These are phyloP conservation scores for Tupiocoris notatus DNA, from an alignment of 2,888 invertebrate species.

Conservation along the genomic window DNA sequence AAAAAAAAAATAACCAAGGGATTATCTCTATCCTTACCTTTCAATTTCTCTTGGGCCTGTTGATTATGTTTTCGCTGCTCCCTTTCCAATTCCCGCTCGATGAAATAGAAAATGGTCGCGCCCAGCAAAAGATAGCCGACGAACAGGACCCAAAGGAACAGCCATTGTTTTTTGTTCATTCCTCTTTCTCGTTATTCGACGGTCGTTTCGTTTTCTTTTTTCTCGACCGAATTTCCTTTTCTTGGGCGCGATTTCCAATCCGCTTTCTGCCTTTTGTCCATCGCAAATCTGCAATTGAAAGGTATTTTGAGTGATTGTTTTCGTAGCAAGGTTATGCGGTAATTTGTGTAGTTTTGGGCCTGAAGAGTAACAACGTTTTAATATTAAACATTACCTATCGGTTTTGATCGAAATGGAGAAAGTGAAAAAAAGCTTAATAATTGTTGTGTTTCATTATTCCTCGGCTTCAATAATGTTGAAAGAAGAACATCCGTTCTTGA, in stretches of 20 bases:
- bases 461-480: too few species aligned
- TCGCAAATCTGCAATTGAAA: not conserved
- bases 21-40: too few species aligned
- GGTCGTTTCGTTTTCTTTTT: not conserved
- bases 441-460: too few species aligned
- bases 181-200: not conserved
- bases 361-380: too few species aligned
- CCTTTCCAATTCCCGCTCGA: conserved; percentile 71
- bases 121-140: conserved; percentile 75
- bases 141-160: conserved; percentile 71
- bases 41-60: conserved; percentile 43
- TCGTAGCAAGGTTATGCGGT: too few species aligned
- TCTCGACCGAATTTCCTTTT: not conserved
- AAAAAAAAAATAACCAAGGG: too few species aligned
- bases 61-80: conserved; percentile 40
- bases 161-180: conserved; percentile 79
- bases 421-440: too few species aligned
- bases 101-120: conserved; percentile 80
- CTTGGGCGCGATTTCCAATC: conserved; percentile 16
- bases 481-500: too few species aligned
- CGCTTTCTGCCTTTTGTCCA: conserved; percentile 19
- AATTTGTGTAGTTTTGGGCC: too few species aligned
- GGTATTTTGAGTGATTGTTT: too few species aligned
- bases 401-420: too few species aligned
- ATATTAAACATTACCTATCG: too few species aligned